These are phyloP conservation scores for Acrocephalus scirpaceus DNA, from an alignment of 2,797 vertebrate genomes.

Conservation along the genomic window DNA sequence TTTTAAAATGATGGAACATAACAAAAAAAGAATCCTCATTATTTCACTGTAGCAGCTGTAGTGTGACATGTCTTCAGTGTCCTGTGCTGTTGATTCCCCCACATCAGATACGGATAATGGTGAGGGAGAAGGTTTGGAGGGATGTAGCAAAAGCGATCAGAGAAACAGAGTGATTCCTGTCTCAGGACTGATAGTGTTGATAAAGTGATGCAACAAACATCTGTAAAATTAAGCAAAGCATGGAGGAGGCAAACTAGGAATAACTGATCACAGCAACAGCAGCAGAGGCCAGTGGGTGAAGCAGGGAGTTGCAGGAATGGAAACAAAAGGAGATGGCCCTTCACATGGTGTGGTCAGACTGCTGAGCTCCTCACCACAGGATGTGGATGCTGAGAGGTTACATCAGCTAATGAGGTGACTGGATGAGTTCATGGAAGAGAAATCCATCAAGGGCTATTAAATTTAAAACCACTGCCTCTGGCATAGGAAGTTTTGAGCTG, in stretches of 20 bases:
- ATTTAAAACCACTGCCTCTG: slow-evolving; percentile 51
- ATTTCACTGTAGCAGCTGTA: not conserved
- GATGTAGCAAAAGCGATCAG: not conserved
- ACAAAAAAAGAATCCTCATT: not conserved
- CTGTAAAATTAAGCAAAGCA: not conserved
- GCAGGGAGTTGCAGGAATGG: not conserved
- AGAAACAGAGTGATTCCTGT: not conserved
- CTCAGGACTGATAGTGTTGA: not conserved
- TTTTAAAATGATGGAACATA: not conserved
- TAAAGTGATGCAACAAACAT: not conserved
- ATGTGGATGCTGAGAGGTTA: slow-evolving; percentile 49
- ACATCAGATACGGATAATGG: not conserved
- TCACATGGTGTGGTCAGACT: not conserved
- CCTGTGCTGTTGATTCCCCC: not conserved
- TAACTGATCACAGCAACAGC: not conserved
- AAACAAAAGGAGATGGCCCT: slow-evolving; percentile 25
- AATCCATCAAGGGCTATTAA: slow-evolving; percentile 49
- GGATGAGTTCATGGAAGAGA: slow-evolving; percentile 64
- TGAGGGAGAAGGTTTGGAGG: fast-evolving
- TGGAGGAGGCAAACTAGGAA: not conserved
- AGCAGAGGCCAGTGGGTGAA: not conserved
- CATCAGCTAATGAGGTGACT: slow-evolving; percentile 64
- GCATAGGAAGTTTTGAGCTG: slow-evolving; percentile 20
- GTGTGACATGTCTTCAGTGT: not conserved
- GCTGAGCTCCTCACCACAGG: slow-evolving; percentile 38